Evolutionary conservation across 2,888 invertebrate species (phyloP).

Genomic region (Argyra leucocephala): DNA sequence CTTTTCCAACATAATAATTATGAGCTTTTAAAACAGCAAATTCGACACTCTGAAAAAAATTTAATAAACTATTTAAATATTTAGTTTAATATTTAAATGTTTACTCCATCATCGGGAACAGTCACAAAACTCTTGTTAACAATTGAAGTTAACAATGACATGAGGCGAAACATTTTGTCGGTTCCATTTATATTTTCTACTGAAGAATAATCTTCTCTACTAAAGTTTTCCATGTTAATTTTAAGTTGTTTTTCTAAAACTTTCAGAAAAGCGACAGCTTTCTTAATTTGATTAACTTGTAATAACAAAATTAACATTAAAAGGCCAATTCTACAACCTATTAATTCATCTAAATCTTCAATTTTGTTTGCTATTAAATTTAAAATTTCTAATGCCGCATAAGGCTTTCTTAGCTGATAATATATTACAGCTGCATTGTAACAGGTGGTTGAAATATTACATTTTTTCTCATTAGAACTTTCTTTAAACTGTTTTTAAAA

Average conservation of each 20-base stretch:
- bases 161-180: constrained; percentile 32
- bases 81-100: constrained; percentile 10
- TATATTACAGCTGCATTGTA: constrained; percentile 40
- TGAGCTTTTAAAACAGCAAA: constrained; percentile 40
- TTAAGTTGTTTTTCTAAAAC: constrained; percentile 34
- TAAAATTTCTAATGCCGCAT: constrained; percentile 36
- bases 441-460: constrained; percentile 27
- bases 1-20: constrained; percentile 43
- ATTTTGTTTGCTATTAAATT: constrained; percentile 32
- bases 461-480: constrained; percentile 13
- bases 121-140: constrained; percentile 35
- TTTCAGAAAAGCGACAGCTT: constrained; percentile 38
- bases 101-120: constrained; percentile 38
- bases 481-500: constrained; percentile 12
- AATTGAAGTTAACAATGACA: constrained; percentile 36
- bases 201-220: constrained; percentile 24
- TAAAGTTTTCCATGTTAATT: constrained; percentile 22
- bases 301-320: constrained; percentile 37
- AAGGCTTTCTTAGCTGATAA: constrained; percentile 39
- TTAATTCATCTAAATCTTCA: constrained; percentile 34
- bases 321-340: constrained; percentile 34
- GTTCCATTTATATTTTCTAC: constrained; percentile 28
- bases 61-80: neutral
- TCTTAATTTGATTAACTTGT: constrained; percentile 38
- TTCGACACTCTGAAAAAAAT: constrained; percentile 30